Evolutionary conservation across 2,113 vertebrate species (phyloP), one percentile per base, ranked within the genome.

Genomic region (Hymenochirus boettgeri): DNA sequence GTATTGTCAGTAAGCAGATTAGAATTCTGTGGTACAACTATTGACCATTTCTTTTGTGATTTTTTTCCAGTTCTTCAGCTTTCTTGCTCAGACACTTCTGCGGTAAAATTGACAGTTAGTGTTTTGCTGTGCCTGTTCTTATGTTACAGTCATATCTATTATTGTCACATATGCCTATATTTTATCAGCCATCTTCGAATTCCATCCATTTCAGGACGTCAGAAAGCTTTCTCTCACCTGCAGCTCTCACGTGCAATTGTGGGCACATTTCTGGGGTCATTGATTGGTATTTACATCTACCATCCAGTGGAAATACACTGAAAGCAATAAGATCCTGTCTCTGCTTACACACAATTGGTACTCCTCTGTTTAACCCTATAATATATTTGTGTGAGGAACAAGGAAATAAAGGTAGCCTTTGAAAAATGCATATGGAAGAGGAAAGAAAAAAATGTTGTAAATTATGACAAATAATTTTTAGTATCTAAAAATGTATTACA

Each of bases 321-420:
- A 42, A 42, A 17, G 13, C 15, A 17, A 13, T 24, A 65, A 65
- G 26, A 6, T 33, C 5, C 12, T 47, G 7, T 65, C 62, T 18
- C 39, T 65, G 2, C 39, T 65, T 7, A n/a, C 47, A 65, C 17
- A 47, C 53, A 11, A 45, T 65, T 5, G 53, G 21, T 1, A 65
- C 52, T 5, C 62, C 62, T 7, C 11, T 65, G 39, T 18, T 65
- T 3, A 65, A 65, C 15, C 62, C 62, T 15, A 42, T 42, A 2
- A n/a, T 42, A 4, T 42, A 42, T 13, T n/a, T 17, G 13, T 3
- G 18, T 65, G 2, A 23, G 62, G 19, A 65, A 65, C 10, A 25
- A 24, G 21, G 62, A 65, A 22, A 65, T 65, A 4, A 62, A 23
- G 22, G 31, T 7, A 7, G 31, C 31, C 12, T 7, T 33, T 7